A percentile compares a stretch with the other conserved stretches of the same genome.
Evolutionary conservation across 2,888 invertebrate species (phyloP).

Genomic region (Oscheius onirici): DNA sequence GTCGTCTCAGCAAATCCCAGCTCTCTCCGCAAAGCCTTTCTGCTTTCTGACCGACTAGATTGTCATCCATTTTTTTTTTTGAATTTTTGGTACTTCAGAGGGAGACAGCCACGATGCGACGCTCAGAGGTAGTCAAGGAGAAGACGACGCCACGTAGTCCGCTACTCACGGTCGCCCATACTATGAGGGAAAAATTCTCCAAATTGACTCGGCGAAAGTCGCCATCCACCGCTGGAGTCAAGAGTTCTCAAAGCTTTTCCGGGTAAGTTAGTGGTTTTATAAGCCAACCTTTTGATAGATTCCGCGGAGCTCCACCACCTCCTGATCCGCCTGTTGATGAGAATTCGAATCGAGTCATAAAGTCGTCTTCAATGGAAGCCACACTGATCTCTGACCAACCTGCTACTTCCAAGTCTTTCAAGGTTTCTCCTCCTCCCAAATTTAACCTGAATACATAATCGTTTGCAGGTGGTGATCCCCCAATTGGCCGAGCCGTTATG

Average conservation of each 20-base stretch:
- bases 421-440: not conserved
- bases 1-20: constrained; percentile 17
- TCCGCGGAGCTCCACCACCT: constrained; percentile 15
- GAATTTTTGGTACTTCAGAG: not conserved
- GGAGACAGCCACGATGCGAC: constrained; percentile 10
- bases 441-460: no score
- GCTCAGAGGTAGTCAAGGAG: constrained; percentile 10
- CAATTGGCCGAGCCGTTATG: constrained; percentile 45
- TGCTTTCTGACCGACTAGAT: constrained; percentile 14
- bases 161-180: constrained; percentile 67
- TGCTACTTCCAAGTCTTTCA: constrained; percentile 27
- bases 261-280: constrained; percentile 33
- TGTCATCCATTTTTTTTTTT: constrained; percentile 2
- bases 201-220: constrained; percentile 40
- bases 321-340: constrained; percentile 50
- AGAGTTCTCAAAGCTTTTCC: constrained; percentile 48
- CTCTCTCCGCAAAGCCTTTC: not conserved
- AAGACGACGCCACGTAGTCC: constrained; percentile 61
- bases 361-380: constrained; percentile 56
- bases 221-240: constrained; percentile 26
- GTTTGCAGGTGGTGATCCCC: constrained; percentile 44
- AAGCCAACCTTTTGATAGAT: constrained; percentile 3
- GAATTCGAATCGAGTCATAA: constrained; percentile 56
- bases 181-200: constrained; percentile 56
- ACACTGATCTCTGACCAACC: constrained; percentile 19